A percentile compares a stretch with the other conserved stretches of the same genome.
phyloP scores from a whole-genome alignment of 2,888 invertebrate species.

The Ochlodes sylvanus region DNA sequence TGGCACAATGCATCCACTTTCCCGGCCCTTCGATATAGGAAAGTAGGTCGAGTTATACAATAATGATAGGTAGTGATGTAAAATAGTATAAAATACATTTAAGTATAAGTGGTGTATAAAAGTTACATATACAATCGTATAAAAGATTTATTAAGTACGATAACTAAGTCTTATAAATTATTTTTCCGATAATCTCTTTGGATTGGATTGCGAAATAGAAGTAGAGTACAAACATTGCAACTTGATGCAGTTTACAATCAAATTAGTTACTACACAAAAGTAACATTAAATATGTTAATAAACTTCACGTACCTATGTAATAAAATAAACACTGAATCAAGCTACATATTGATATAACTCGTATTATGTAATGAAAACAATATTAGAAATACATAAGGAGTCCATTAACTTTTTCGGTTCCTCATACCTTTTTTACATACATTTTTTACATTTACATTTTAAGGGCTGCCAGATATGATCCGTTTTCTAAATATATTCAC shows the following conservation, averaged over 20 bases:
- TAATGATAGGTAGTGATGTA: constrained; percentile 42
- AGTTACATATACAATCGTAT: constrained; percentile 13
- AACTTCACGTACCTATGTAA: neutral
- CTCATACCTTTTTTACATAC: no score
- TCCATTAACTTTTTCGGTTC: neutral
- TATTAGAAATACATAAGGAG: constrained; percentile 6
- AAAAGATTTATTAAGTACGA: neutral
- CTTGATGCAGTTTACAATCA: constrained; percentile 7
- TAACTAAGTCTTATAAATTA: constrained; percentile 18
- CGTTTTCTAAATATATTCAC: neutral
- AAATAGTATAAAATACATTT: constrained; percentile 40
- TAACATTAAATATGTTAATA: neutral
- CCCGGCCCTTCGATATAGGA: constrained; percentile 65
- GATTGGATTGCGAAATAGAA: constrained; percentile 17
- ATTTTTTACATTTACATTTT: constrained; percentile 4
- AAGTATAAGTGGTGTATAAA: constrained; percentile 21
- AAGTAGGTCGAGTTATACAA: constrained; percentile 62
- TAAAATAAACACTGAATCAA: constrained; percentile 19
- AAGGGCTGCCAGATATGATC: constrained; percentile 15
- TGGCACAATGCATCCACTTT: constrained; percentile 69
- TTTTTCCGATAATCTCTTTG: constrained; percentile 30
- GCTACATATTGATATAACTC: constrained; percentile 18
- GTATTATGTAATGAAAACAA: neutral
- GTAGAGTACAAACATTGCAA: constrained; percentile 1
- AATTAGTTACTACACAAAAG: neutral